A percentile compares a stretch with the other conserved stretches of the same genome.
These are phyloP conservation scores for Pelodytes ibericus DNA, from an alignment of 2,797 vertebrate species.

Conservation along the genomic window DNA sequence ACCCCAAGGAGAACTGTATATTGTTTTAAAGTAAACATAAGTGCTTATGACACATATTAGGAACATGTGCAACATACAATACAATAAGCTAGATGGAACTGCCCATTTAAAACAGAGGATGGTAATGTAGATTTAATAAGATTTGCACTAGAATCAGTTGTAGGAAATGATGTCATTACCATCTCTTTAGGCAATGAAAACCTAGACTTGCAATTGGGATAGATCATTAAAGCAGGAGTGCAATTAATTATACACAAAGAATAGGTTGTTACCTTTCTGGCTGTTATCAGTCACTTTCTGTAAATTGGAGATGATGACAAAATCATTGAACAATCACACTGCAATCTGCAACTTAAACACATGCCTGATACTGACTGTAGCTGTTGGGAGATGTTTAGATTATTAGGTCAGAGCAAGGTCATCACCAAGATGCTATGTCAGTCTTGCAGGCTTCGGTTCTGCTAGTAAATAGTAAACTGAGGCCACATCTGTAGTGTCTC, in stretches of 20 bases:
- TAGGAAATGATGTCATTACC: not conserved
- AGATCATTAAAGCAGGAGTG: not conserved
- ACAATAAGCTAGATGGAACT: too few relatives aligned
- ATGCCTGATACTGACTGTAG: not conserved
- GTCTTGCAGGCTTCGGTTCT: not conserved
- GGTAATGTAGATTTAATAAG: too few relatives aligned
- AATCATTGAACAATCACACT: not conserved
- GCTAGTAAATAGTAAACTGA: not conserved
- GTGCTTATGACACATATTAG: too few relatives aligned
- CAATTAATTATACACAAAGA: not conserved
- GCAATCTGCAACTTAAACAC: not conserved
- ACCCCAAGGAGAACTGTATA: too few relatives aligned
- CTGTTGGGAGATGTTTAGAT: constrained; percentile 8
- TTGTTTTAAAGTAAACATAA: too few relatives aligned
- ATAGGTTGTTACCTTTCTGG: not conserved
- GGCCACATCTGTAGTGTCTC: not conserved
- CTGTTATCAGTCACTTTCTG: not conserved
- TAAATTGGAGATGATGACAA: not conserved
- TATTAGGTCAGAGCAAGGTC: constrained; percentile 4
- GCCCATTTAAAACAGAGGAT: too few relatives aligned
- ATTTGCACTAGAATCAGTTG: not conserved
- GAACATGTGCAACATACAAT: too few relatives aligned
- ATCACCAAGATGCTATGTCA: not conserved
- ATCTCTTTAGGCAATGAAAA: not conserved
- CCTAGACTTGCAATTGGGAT: not conserved